These are phyloP conservation scores for Cladorhizidae sp. DNA, from an alignment of 37 sponge, comb jelly and placozoan genomes.

Conservation along the genomic window DNA sequence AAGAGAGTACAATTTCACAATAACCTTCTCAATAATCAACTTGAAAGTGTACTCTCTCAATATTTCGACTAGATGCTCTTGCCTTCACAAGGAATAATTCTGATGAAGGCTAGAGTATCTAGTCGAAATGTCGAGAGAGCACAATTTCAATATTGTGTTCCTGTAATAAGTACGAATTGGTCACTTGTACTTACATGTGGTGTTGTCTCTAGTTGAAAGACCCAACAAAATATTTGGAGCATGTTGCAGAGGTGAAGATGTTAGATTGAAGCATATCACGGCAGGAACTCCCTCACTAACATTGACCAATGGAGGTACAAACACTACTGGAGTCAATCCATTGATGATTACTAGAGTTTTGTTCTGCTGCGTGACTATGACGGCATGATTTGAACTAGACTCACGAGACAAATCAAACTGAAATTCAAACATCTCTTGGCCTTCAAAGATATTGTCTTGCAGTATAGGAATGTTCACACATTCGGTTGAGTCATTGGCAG, in stretches of 20 bases:
- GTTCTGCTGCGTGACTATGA: background rate
- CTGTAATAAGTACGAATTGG: no score
- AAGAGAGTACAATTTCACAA: no score
- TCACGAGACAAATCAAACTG: background rate
- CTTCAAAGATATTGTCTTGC: background rate
- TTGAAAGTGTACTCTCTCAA: no score
- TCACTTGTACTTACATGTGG: background rate
- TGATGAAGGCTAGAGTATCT: no score
- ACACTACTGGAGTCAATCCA: background rate
- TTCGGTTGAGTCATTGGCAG: no score
- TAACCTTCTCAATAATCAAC: no score
- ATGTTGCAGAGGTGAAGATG: background rate
- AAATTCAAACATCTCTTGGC: no score
- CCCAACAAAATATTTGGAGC: background rate
- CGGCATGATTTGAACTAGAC: background rate
- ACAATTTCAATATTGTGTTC: no score
- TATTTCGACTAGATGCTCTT: no score
- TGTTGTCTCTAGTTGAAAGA: background rate
- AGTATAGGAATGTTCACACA: no score
- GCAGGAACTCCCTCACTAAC: conserved; percentile 14
- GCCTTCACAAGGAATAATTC: no score
- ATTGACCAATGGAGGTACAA: background rate
- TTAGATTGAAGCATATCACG: background rate
- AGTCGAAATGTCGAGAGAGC: no score
- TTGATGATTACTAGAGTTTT: background rate